Base-by-base conservation (phyloP, 2,797 vertebrate species). In the Aotus griseimembra region DNA sequence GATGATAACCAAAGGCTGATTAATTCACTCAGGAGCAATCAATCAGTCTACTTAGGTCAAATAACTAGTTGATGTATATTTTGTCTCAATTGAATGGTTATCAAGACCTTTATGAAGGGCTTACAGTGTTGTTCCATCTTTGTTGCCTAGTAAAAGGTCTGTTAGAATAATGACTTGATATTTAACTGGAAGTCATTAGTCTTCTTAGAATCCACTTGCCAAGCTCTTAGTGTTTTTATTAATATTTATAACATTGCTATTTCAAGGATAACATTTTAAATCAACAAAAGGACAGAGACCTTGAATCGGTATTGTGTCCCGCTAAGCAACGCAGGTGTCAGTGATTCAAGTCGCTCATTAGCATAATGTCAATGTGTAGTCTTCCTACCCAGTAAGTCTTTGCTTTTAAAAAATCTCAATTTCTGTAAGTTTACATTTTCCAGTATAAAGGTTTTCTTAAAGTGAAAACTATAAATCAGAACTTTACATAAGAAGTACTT, bases 131-230 rank as follows among this genome's bases (percentile, higher is more conserved):
- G 28, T 96, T 88, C 80, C 88, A 84, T 94, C 83, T 94, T 86
- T 88, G 86, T 80, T 97, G 92, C 61, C 86, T 94, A 79, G 84
- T 92, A 90, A 98, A 97, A 98, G 36, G 64, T 95, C 88, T 9
- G 85, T 92, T 97, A 97, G 96, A 94, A 97, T 97, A 97, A 97
- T 96, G 90, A 96, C 96, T 97, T 97, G 97, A 92, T 98, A 98
- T 97, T 98, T 98, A 98, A 96, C 80, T 96, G 73, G 57, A 96
- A 97, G 95, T 97, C 98, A 97, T 98, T 97, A 97, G 97, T 98
- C 97, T 97, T 97, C 88, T 84, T 93, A 70, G 80, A 98, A 97
- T 93, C 57, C 79, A 96, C 80, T 97, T 97, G 93, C 90, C 77
- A 93, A 95, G 94, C 87, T 95, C 93, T 97, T 97, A 96, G 61